phyloP scores from a whole-genome alignment of 92 coral and sea anemone species.

The Siderastrea radians region DNA sequence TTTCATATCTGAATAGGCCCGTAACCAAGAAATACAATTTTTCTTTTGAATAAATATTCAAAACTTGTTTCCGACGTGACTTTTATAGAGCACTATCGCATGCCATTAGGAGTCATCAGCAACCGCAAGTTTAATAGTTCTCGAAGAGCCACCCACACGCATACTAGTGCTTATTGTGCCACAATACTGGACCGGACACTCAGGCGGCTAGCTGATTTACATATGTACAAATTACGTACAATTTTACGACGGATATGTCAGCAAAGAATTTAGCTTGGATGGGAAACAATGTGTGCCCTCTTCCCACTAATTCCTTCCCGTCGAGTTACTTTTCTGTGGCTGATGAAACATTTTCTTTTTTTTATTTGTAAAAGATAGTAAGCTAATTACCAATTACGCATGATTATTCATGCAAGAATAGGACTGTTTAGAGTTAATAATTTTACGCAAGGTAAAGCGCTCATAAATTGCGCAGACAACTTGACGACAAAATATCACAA shows the following conservation, averaged over 20 bases:
- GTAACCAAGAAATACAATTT: no score
- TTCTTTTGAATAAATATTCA: no score
- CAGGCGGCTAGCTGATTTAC: not conserved
- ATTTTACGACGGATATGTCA: slow-evolving; percentile 17
- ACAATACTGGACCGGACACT: slow-evolving; percentile 6
- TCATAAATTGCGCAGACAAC: not conserved
- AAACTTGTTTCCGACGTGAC: not conserved
- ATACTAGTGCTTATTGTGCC: slow-evolving; percentile 6
- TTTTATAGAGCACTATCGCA: slow-evolving; percentile 1
- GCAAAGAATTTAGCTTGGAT: not conserved
- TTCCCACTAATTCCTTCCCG: not conserved
- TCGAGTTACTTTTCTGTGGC: not conserved
- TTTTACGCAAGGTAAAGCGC: slow-evolving; percentile 22
- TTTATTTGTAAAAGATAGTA: slow-evolving; percentile 7
- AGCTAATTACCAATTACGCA: slow-evolving; percentile 5
- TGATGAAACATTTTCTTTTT: not conserved
- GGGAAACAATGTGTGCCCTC: not conserved
- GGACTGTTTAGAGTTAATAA: slow-evolving; percentile 22
- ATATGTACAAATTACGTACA: slow-evolving; percentile 24
- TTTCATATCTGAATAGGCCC: not conserved
- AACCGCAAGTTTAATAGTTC: slow-evolving; percentile 22
- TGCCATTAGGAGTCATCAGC: slow-evolving; percentile 21
- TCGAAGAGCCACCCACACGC: slow-evolving; percentile 29
- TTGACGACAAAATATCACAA: not conserved
- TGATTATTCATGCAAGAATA: slow-evolving; percentile 7